Percentiles rank a stretch among this genome's conserved stretches.
Conservation (phyloP, 2,797 vertebrate species). For the Neopelma chrysocephalum region DNA sequence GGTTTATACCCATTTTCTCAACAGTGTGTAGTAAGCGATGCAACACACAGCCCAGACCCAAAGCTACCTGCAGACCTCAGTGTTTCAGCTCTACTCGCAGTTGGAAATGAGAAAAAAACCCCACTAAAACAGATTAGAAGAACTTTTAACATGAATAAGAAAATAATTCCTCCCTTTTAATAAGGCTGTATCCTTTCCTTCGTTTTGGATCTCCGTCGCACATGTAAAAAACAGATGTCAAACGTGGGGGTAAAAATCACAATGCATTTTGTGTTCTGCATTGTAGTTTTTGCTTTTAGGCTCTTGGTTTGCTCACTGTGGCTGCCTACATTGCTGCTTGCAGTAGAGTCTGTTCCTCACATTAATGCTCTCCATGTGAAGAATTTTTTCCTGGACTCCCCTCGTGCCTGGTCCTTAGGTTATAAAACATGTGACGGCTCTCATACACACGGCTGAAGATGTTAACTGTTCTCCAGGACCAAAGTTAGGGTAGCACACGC, state of each 20-base stretch:
- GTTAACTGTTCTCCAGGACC: not conserved
- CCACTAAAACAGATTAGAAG: not conserved
- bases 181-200: not conserved
- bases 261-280: not conserved
- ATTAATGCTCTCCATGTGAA: not conserved
- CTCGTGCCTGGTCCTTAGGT: not conserved
- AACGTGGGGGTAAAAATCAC: not conserved
- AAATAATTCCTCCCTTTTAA: not conserved
- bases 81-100: not conserved
- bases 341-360: constrained; percentile 16
- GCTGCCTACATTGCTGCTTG: not conserved
- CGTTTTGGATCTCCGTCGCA: not conserved
- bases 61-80: not conserved
- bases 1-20: not conserved
- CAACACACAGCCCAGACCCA: not conserved
- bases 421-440: not conserved
- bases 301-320: not conserved
- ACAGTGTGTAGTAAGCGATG: not conserved
- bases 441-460: not conserved
- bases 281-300: not conserved
- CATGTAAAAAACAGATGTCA: not conserved
- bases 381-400: constrained; percentile 26
- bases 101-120: not conserved
- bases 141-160: not conserved
- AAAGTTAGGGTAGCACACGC: not conserved